phyloP scores from a whole-genome alignment of 2,888 invertebrate species.

The Zaprionus lineosus region DNA sequence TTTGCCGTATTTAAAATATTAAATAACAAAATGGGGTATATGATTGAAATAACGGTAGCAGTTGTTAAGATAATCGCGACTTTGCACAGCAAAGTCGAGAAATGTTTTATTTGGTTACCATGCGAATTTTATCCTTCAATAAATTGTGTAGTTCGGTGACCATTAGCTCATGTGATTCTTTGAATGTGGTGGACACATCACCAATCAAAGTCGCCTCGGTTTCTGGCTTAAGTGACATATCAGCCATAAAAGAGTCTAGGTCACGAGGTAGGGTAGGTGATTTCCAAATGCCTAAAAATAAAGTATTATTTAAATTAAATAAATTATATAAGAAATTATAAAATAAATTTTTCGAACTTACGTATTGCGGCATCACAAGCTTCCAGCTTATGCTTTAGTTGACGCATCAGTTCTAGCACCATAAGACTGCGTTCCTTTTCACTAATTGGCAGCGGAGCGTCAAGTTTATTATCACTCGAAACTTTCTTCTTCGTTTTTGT shows the following conservation, averaged over 20 bases:
- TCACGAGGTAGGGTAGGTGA: constrained; percentile 78
- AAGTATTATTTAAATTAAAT: neutral
- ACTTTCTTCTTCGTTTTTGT: constrained; percentile 70
- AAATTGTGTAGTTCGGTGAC: constrained; percentile 80
- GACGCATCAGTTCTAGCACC: constrained; percentile 80
- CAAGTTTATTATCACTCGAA: constrained; percentile 51
- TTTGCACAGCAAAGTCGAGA: constrained; percentile 65
- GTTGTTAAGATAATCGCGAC: constrained; percentile 16
- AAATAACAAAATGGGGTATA: constrained; percentile 69
- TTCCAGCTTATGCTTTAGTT: constrained; percentile 80
- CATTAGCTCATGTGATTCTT: constrained; percentile 81
- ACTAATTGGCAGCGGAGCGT: constrained; percentile 62
- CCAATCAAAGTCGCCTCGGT: constrained; percentile 80
- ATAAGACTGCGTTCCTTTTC: constrained; percentile 81
- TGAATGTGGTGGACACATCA: constrained; percentile 81
- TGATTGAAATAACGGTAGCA: constrained; percentile 24
- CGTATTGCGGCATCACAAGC: constrained; percentile 80
- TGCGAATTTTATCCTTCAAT: constrained; percentile 82
- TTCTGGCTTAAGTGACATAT: constrained; percentile 82
- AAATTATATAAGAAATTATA: neutral
- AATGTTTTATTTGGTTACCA: constrained; percentile 78
- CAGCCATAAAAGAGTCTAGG: constrained; percentile 81
- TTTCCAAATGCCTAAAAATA: constrained; percentile 80
- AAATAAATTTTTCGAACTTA: too few relatives aligned
- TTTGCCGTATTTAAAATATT: constrained; percentile 62